phyloP scores from a whole-genome alignment of 1,140 invertebrate species.

The Atta cephalotes region DNA sequence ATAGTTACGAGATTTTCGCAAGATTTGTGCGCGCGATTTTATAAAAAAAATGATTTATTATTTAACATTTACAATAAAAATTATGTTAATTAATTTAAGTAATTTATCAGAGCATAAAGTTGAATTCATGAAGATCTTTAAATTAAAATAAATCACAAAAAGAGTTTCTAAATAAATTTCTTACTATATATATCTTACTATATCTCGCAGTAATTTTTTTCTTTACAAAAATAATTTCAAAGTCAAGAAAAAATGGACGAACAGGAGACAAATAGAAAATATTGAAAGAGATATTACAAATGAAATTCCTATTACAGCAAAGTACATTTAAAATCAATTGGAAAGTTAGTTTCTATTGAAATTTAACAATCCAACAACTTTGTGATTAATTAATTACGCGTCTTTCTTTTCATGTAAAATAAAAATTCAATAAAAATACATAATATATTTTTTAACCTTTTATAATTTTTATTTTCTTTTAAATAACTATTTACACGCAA shows the following conservation, averaged over 20 bases:
- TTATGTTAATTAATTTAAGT: too few relatives aligned
- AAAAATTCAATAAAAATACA: neutral
- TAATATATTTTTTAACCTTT: neutral
- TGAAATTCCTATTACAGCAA: slow-evolving; percentile 15
- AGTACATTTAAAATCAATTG: neutral
- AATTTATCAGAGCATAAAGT: too few relatives aligned
- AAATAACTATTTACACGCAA: neutral
- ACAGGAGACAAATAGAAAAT: neutral
- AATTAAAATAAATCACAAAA: too few relatives aligned
- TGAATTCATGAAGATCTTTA: too few relatives aligned
- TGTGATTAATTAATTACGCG: neutral
- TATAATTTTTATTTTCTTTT: neutral
- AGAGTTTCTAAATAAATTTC: too few relatives aligned
- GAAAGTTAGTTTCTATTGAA: neutral
- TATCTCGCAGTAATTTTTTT: too few relatives aligned
- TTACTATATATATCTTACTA: too few relatives aligned
- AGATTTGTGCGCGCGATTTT: slow-evolving; percentile 42
- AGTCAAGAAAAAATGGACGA: neutral
- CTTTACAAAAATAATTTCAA: too few relatives aligned
- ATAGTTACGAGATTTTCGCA: slow-evolving; percentile 29
- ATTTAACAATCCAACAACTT: neutral
- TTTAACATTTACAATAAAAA: too few relatives aligned
- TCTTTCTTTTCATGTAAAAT: neutral
- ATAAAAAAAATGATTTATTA: too few relatives aligned
- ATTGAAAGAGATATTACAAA: neutral